phyloP scores from a whole-genome alignment of 2,797 vertebrate genomes.

The Vespertilio murinus region DNA sequence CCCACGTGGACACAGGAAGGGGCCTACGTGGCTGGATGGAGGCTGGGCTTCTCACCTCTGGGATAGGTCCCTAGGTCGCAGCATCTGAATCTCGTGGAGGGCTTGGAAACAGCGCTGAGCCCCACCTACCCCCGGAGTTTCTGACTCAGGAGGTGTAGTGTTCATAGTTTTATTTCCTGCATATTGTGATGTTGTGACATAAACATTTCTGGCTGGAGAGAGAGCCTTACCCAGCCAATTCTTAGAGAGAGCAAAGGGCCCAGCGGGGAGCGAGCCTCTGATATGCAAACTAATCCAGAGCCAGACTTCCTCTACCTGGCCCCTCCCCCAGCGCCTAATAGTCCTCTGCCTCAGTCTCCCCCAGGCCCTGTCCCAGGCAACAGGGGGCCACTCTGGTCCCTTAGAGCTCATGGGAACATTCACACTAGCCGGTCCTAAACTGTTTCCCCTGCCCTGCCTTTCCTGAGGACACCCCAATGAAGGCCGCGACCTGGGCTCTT shows the following conservation, averaged over 20 bases:
- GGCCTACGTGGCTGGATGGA: background rate
- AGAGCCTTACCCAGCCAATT: background rate
- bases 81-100: background rate
- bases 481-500: background rate
- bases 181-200: background rate
- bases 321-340: background rate
- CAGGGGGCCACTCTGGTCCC: no score
- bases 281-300: background rate
- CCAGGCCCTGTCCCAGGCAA: background rate
- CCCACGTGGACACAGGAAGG: background rate
- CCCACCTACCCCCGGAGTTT: background rate
- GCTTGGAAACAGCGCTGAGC: background rate
- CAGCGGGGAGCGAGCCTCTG: background rate
- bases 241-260: background rate
- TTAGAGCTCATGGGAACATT: background rate
- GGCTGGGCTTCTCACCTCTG: fast-evolving
- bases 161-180: background rate
- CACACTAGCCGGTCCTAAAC: no score
- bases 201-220: background rate
- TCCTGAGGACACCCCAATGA: background rate
- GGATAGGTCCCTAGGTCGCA: no score
- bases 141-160: background rate
- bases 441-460: background rate
- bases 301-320: no score
- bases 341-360: background rate